A percentile compares a stretch with the other conserved stretches of the same genome.
Conservation (phyloP, 2,113 vertebrate species). For the Leucopsar rothschildi region DNA sequence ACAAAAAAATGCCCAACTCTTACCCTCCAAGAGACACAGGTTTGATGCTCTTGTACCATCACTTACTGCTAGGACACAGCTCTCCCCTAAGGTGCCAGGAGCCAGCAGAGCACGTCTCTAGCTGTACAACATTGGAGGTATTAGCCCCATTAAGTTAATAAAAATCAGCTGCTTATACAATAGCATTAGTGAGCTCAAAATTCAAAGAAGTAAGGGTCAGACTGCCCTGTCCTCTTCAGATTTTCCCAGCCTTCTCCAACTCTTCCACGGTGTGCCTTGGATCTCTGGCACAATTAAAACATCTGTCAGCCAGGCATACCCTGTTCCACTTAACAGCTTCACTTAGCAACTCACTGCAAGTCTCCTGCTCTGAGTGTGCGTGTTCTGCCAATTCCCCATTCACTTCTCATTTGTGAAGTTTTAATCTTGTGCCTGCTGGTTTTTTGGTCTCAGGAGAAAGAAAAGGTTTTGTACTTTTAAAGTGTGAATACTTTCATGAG, state of each 20-base stretch:
- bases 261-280: background rate
- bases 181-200: background rate
- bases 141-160: background rate
- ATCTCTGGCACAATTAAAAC: background rate
- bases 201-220: background rate
- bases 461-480: constrained; percentile 53
- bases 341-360: constrained; percentile 20
- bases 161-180: background rate
- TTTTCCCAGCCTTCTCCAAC: background rate
- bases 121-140: fast-evolving
- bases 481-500: constrained; percentile 56
- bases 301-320: constrained; percentile 14
- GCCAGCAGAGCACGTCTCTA: background rate
- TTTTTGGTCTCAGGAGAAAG: constrained; percentile 51
- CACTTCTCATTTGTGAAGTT: constrained; percentile 24
- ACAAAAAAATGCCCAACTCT: background rate
- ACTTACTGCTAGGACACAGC: background rate
- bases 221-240: background rate
- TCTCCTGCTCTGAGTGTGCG: background rate
- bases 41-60: background rate
- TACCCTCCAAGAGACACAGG: background rate
- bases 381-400: constrained; percentile 47
- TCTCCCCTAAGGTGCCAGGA: background rate
- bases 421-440: constrained; percentile 50
- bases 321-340: constrained; percentile 27